phyloP scores from a whole-genome alignment of 2,113 vertebrate species.

The Opisthocomus hoazin region DNA sequence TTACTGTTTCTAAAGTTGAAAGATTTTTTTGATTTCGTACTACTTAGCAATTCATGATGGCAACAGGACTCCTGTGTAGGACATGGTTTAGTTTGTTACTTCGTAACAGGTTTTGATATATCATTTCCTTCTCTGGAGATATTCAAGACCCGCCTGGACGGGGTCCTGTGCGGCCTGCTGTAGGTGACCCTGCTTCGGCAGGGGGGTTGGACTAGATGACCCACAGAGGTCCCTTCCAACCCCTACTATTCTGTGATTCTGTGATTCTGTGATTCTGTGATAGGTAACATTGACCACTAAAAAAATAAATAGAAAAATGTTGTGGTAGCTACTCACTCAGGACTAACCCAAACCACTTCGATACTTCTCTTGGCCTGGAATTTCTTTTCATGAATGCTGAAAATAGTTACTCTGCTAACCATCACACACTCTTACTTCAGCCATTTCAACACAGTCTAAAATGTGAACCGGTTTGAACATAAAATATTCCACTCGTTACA shows the following conservation, averaged over 20 bases:
- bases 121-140: too few relatives aligned
- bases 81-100: not conserved
- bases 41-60: not conserved
- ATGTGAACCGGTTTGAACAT: not conserved
- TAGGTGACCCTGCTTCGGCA: too few relatives aligned
- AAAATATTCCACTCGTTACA: not conserved
- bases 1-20: not conserved
- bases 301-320: not conserved
- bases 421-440: not conserved
- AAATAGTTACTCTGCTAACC: not conserved
- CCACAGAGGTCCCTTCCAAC: too few relatives aligned
- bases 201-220: too few relatives aligned
- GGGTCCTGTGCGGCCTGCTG: too few relatives aligned
- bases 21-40: not conserved
- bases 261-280: too few relatives aligned
- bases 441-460: not conserved
- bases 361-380: not conserved
- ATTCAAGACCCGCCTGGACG: too few relatives aligned
- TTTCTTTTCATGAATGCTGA: not conserved
- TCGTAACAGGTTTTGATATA: not conserved
- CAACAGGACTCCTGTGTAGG: not conserved
- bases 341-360: not conserved
- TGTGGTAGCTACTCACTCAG: not conserved
- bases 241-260: too few relatives aligned
- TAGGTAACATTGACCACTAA: not conserved